These are phyloP conservation scores for Trichoplusia ni DNA, from an alignment of 1,140 invertebrate species.

Conservation along the genomic window DNA sequence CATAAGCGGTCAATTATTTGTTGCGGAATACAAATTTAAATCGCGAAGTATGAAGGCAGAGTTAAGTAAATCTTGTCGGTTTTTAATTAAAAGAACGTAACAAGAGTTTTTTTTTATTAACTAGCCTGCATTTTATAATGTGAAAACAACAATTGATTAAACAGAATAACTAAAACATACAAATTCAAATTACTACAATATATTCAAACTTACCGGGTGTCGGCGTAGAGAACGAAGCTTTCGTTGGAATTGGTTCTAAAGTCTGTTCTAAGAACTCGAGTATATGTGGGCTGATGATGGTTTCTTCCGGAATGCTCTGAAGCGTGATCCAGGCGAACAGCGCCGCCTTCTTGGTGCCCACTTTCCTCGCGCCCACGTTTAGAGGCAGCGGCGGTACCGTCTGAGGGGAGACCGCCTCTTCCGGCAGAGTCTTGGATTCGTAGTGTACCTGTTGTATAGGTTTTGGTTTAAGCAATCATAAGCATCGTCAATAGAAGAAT, in stretches of 20 bases:
- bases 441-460: conserved; percentile 92
- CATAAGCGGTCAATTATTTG: no score
- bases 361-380: conserved; percentile 75
- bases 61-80: no score
- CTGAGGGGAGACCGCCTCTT: conserved; percentile 79
- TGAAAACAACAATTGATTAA: no score
- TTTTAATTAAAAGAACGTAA: no score
- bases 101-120: no score
- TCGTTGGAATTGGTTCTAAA: conserved; percentile 94
- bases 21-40: no score
- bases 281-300: conserved; percentile 96
- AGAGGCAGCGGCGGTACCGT: conserved; percentile 40
- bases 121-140: no score
- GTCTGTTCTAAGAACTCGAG: conserved; percentile 97
- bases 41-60: no score
- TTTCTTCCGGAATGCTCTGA: conserved; percentile 97
- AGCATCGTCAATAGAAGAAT: no score
- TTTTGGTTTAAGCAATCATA: no score
- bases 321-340: conserved; percentile 97
- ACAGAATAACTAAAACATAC: no score
- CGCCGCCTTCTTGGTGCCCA: conserved; percentile 93
- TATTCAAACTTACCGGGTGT: conserved; percentile 57
- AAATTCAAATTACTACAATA: not conserved
- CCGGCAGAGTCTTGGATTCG: conserved; percentile 90
- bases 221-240: conserved; percentile 77